Evolutionary conservation across 2,797 vertebrate genomes (phyloP).

Genomic region (Nothura maculosa): DNA sequence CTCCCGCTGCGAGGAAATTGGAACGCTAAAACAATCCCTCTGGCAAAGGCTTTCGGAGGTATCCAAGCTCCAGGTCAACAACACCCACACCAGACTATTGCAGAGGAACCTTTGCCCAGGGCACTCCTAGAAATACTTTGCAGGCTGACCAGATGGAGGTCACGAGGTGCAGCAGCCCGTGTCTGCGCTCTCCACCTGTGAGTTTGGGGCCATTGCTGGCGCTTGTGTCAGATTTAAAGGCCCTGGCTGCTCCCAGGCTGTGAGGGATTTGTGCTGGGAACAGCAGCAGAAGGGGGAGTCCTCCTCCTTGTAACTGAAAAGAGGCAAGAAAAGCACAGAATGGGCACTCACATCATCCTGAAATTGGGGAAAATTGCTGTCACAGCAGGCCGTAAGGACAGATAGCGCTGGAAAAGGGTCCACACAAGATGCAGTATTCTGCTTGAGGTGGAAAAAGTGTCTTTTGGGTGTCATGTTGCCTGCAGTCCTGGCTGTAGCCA

Average conservation of each 20-base stretch:
- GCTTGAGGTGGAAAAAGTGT: neutral
- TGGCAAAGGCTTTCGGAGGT: neutral
- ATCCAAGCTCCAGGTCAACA: conserved; percentile 13
- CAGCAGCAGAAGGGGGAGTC: neutral
- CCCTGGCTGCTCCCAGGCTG: neutral
- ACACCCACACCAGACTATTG: conserved; percentile 1
- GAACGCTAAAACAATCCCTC: neutral
- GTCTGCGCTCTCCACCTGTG: neutral
- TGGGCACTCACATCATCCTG: neutral
- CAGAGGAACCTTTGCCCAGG: conserved; percentile 35
- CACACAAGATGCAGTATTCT: neutral
- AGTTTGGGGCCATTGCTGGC: neutral
- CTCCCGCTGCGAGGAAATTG: conserved; percentile 7
- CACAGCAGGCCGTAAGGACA: neutral
- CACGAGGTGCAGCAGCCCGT: rapidly evolving
- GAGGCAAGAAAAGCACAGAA: neutral
- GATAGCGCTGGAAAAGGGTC: neutral
- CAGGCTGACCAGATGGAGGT: conserved; percentile 22
- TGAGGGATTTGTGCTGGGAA: neutral
- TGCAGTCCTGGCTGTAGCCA: rapidly evolving
- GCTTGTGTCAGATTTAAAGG: neutral
- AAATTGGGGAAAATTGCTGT: neutral
- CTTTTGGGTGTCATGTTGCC: neutral
- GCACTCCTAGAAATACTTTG: neutral
- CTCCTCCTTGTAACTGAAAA: neutral